Conservation (phyloP, 2,797 vertebrate species). For the Ataeniobius toweri region DNA sequence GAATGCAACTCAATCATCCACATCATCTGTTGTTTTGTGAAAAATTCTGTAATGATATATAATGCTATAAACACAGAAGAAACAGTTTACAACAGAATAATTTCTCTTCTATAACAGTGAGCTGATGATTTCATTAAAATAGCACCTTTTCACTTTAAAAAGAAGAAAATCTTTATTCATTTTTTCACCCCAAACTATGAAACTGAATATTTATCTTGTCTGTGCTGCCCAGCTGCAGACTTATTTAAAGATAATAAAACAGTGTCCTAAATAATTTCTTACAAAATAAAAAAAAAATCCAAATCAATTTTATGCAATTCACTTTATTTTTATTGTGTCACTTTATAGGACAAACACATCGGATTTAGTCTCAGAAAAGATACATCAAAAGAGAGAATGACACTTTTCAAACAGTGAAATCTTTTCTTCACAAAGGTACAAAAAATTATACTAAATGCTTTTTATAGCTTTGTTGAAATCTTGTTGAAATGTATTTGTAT, state of each 20-base stretch:
- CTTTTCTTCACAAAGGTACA: background rate
- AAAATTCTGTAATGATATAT: constrained; percentile 24
- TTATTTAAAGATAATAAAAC: constrained; percentile 26
- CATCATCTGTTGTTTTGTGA: constrained; percentile 37
- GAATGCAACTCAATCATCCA: constrained; percentile 34
- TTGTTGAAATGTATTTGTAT: background rate
- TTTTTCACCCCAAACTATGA: constrained; percentile 10
- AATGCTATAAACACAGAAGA: background rate
- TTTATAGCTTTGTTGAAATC: background rate
- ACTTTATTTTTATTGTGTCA: background rate
- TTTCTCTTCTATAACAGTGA: background rate
- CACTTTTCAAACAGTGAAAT: background rate
- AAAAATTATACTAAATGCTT: background rate
- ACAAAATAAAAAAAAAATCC: constrained; percentile 5
- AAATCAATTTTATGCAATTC: background rate
- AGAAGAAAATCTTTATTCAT: background rate
- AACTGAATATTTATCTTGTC: constrained; percentile 11
- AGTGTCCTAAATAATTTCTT: constrained; percentile 18
- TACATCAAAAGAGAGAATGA: background rate
- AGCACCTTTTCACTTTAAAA: background rate
- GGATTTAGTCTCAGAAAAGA: background rate
- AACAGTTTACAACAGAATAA: background rate
- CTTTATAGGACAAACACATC: background rate
- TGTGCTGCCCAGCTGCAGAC: background rate
- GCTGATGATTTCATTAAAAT: background rate